A percentile compares a stretch with the other conserved stretches of the same genome.
Evolutionary conservation across 2,113 vertebrate species (phyloP).

Genomic region (Odocoileus hemionus): DNA sequence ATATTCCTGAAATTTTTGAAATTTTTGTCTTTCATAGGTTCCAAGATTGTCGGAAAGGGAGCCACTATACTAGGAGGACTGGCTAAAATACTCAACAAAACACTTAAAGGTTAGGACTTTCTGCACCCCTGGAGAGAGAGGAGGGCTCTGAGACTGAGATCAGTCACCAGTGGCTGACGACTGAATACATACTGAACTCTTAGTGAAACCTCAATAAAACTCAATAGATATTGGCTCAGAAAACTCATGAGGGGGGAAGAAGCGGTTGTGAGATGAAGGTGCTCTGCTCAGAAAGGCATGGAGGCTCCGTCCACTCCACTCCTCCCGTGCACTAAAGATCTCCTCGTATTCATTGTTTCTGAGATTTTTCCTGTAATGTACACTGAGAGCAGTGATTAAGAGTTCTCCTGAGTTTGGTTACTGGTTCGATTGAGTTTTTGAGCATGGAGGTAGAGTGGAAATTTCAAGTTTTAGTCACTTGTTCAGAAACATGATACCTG

Average conservation of each 20-base stretch:
- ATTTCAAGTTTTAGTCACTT: not conserved
- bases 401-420: not conserved
- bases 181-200: not conserved
- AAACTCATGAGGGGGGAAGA: not conserved
- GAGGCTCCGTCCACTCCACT: rapidly evolving
- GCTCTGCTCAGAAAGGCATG: not conserved
- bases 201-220: not conserved
- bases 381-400: not conserved
- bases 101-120: not conserved
- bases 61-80: no score
- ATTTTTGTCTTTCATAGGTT: not conserved
- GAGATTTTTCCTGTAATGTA: not conserved
- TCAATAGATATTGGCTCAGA: not conserved
- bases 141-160: not conserved
- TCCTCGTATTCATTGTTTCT: not conserved
- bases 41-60: not conserved
- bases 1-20: not conserved
- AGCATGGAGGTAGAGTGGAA: not conserved
- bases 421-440: not conserved
- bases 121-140: not conserved
- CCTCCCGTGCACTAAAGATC: not conserved
- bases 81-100: not conserved
- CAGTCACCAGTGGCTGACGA: not conserved
- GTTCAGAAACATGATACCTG: not conserved
- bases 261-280: not conserved